Base-by-base conservation (phyloP, 2,113 vertebrate genomes). In the Oreochromis niloticus region DNA sequence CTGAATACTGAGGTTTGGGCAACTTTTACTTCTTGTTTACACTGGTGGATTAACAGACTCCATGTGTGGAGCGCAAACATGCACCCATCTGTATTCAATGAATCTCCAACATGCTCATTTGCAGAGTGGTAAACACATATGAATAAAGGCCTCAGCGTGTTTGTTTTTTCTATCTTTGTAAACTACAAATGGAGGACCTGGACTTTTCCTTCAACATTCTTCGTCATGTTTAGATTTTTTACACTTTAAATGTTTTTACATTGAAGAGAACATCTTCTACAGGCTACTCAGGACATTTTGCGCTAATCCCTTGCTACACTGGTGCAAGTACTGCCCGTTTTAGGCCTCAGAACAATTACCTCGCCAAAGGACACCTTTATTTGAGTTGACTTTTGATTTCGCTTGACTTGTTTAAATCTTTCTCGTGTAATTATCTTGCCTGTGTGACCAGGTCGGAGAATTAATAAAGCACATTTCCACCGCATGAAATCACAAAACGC, bases 81-180 rank as follows among this genome's bases (percentile, higher is more conserved):
- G 79, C 87, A 81, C 12, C 89, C 94, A 95, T 94, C 94, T 95
- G 93, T 66, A 87, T 93, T 85, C 87, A 92, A 94, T 93, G 87
- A 94, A 41, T 57, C 79, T 83, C 61, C 80, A 80, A 82, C 71
- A 12, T 32, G 87, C 84, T 84, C 27, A 30, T 89, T 89, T 84
- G 56, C 63, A 86, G 83, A 89, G 91, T 83, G 82, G 79, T 90
- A 86, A 90, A 87, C 88, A 81, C 84, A 75, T 85, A 85, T 80
- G 32, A 48, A 46, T 57, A 84, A 93, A 78, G 46, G 79, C 61
- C 79, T 66, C 54, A 6, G 27, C 13, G 1, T 56, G 63, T 90
- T 91, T 94, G 92, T 94, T 94, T 91, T 85, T 85, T 88, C 85
- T 85, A 22, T 81, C 84, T 88, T 85, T 71, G 48, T 80, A 91